These are phyloP conservation scores for Drosophila ironensis DNA, from an alignment of 1,140 invertebrate genomes.

Conservation along the genomic window DNA sequence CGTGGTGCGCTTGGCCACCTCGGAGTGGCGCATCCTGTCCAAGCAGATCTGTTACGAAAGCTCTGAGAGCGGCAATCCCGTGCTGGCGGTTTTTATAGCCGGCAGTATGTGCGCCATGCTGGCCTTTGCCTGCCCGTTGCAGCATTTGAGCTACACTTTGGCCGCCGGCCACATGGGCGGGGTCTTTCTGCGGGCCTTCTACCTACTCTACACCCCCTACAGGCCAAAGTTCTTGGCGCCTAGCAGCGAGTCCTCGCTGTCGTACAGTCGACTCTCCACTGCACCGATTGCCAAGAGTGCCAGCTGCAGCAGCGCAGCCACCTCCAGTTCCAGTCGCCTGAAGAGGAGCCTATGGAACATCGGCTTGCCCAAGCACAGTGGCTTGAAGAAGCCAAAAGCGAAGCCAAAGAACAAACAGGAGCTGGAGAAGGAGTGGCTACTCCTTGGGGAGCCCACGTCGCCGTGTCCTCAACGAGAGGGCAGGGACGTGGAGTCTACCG, in stretches of 20 bases:
- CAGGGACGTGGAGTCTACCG: constrained; percentile 72
- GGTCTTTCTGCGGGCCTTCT: constrained; percentile 66
- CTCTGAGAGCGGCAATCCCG: constrained; percentile 85
- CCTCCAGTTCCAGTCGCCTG: constrained; percentile 38
- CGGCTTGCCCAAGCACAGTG: constrained; percentile 57
- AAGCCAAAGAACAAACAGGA: constrained; percentile 70
- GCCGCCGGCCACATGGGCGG: constrained; percentile 71
- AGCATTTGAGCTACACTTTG: constrained; percentile 74
- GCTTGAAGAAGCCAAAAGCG: constrained; percentile 61
- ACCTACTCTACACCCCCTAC: constrained; percentile 69
- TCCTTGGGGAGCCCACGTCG: constrained; percentile 78
- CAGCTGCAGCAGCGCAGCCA: constrained; percentile 42
- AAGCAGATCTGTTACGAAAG: constrained; percentile 86
- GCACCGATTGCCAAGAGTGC: constrained; percentile 61
- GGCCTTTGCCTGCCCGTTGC: constrained; percentile 86
- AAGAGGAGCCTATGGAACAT: constrained; percentile 79
- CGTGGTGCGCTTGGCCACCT: constrained; percentile 84
- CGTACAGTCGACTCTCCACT: constrained; percentile 75
- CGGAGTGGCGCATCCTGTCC: constrained; percentile 86
- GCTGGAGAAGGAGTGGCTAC: constrained; percentile 79
- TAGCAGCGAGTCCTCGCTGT: constrained; percentile 67
- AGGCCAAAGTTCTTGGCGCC: constrained; percentile 75
- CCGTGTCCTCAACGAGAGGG: constrained; percentile 64
- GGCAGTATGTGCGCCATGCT: constrained; percentile 86
- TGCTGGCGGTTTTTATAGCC: constrained; percentile 86